Base-by-base conservation (phyloP, 2,888 invertebrate species). In the Stenotaenia linearis region DNA sequence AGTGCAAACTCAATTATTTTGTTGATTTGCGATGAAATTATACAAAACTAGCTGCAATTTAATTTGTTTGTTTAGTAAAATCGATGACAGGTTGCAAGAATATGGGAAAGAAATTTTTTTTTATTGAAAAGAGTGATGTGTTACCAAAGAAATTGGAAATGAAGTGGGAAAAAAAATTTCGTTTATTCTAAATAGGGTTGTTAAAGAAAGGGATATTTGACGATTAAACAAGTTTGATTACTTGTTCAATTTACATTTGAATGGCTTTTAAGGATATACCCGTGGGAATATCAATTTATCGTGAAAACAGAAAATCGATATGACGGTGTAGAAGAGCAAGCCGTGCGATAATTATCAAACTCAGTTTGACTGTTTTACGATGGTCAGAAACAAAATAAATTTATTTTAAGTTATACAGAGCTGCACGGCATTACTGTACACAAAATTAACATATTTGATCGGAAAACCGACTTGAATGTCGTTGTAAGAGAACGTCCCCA, bases 261-360 rank as follows among this genome's bases (percentile, higher is more conserved):
- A 69, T 69, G 69, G 23, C 69, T 69, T 69, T 69, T 69, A 69
- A 69, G 69, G 69, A 69, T 69, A 28, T 12, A 12, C 69, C 12
- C 25, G 9, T 12, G 69, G 69, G 69, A 69, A 69, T 69, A 69
- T 28, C 69, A 69, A 28, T 69, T 25, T 69, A 69, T 69, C 28
- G 25, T 25, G 69, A 23, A 50, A 50, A 50, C 28, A 28, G 61
- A 25, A 23, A 69, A 69, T 69, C 69, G 69, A 69, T 69, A 69
- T 25, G 4, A 0, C 28, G 0, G 15, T 28, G 23, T 21, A 7
- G 25, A 3, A 12, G 25, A 69, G 28, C 69, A n/a, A 10, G 69
- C 25, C 50, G 18, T 1, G 9, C 32, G 15, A 50, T 50, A 50
- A 50, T 50, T 50, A 50, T 3, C 18, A 28, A 69, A 69, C 7